These are phyloP conservation scores for Patella pellucida DNA, from an alignment of 2,888 invertebrate genomes.

Conservation along the genomic window DNA sequence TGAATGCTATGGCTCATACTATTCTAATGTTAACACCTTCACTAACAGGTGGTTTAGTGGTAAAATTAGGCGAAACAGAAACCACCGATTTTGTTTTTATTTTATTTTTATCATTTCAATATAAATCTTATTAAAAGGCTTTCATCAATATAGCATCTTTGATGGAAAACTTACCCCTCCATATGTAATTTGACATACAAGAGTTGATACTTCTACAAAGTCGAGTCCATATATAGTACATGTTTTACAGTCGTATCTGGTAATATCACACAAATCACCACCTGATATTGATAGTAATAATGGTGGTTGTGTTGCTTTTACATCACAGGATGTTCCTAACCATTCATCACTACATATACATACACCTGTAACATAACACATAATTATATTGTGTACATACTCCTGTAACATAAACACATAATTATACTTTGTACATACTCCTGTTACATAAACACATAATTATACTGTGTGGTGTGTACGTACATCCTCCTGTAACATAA, in stretches of 20 bases:
- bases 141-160: no score
- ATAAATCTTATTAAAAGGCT: no score
- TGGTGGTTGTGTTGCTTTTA: conserved; percentile 38
- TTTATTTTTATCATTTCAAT: no score
- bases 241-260: conserved; percentile 25
- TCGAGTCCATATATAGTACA: conserved; percentile 38
- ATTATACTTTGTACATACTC: neutral
- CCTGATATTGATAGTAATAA: conserved; percentile 24
- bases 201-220: conserved; percentile 37
- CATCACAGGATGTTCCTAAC: conserved; percentile 43
- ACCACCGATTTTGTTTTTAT: no score
- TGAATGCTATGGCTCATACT: no score
- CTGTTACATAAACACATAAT: neutral
- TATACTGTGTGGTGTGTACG: neutral
- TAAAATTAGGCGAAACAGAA: no score
- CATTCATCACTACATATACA: conserved; percentile 47
- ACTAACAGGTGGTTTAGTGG: no score
- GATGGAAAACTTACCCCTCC: conserved; percentile 8
- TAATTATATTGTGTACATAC: neutral
- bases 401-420: no score
- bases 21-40: no score
- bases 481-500: neutral
- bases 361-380: conserved; percentile 36
- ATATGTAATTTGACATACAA: conserved; percentile 35
- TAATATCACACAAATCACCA: conserved; percentile 35